Base-by-base conservation (phyloP, 1,140 invertebrate species). In the Drosophila orena region DNA sequence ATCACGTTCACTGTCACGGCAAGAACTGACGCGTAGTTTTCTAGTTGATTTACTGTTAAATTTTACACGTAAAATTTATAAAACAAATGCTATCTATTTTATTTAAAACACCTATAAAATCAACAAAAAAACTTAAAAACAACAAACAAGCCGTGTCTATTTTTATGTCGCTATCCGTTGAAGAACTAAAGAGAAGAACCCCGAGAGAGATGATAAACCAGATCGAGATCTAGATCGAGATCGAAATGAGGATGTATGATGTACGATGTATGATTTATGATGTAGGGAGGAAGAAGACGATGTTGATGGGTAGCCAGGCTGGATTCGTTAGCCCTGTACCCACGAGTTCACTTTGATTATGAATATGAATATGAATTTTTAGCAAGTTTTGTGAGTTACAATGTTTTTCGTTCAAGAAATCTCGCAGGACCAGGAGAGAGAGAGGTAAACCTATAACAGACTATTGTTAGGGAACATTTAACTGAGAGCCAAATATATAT, bases 61-160 rank as follows among this genome's bases (percentile, higher is more conserved):
- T 89, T 89, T 89, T 89, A 89, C 85, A 89, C 84, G 85, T 90
- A 89, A 89, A 89, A 90, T 89, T 89, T 89, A 89, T 81, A 79
- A 77, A 86, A 85, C 71, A 66, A 61, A 71, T 77, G 66, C 56
- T 86, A 72, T 68, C 69, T 89, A 90, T 89, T 89, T 88, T 88
- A 85, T 84, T 80, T 80, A 77, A 79, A 86, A 83, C 62, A 66
- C 72, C 59, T 65, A 81, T 81, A 69, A 77, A 77, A 77, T 70
- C 74, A 77, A 77, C 73, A 83, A 77, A 73, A 70, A 75, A 69
- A 59, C 62, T 78, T 49, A 56, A 69, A 80, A 74, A 68, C 54
- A 62, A 80, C 69, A 70, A 69, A 52, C 56, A 60, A 66, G 46
- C 57, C 62, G 78, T 84, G 65, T 88, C 75, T 85, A 80, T 81